Evolutionary conservation across 2,113 vertebrate species (phyloP).

Genomic region (Bufo bufo): DNA sequence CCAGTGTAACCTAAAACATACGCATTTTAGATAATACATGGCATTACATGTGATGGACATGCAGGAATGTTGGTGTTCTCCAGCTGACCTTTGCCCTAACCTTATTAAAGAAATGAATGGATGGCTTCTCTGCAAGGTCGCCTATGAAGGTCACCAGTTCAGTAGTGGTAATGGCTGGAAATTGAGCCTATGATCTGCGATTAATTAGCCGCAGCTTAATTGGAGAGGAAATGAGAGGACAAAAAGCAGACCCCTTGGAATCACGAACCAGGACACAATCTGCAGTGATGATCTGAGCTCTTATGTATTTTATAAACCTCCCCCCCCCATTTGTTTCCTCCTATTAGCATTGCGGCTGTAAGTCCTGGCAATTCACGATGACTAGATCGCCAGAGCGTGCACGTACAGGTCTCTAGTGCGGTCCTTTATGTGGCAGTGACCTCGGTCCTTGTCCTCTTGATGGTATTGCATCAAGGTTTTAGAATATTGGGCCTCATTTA

Average conservation of each 20-base stretch:
- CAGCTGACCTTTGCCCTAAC: slow-evolving; percentile 34
- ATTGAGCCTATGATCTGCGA: slow-evolving; percentile 26
- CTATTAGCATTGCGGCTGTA: neutral
- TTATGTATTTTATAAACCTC: neutral
- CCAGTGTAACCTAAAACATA: too few relatives aligned
- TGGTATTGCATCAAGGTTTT: too few relatives aligned
- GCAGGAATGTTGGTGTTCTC: slow-evolving; percentile 41
- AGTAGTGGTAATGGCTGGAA: slow-evolving; percentile 30
- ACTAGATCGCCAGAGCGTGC: neutral
- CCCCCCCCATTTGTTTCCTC: neutral
- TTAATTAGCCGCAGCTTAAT: slow-evolving; percentile 49
- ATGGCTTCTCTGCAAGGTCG: slow-evolving; percentile 44
- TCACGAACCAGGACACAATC: neutral
- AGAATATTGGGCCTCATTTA: too few relatives aligned
- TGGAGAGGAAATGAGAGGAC: slow-evolving; percentile 18
- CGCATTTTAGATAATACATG: too few relatives aligned
- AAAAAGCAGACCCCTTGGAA: neutral
- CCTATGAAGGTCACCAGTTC: slow-evolving; percentile 44
- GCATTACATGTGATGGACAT: neutral
- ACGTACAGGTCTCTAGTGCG: neutral
- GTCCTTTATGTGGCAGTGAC: too few relatives aligned
- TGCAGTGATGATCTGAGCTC: neutral
- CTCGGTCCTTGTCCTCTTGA: too few relatives aligned
- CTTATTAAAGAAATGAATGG: slow-evolving; percentile 49
- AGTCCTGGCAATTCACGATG: slow-evolving; percentile 6